Conservation (phyloP, 2,888 invertebrate species). For the Watsonalla binaria region DNA sequence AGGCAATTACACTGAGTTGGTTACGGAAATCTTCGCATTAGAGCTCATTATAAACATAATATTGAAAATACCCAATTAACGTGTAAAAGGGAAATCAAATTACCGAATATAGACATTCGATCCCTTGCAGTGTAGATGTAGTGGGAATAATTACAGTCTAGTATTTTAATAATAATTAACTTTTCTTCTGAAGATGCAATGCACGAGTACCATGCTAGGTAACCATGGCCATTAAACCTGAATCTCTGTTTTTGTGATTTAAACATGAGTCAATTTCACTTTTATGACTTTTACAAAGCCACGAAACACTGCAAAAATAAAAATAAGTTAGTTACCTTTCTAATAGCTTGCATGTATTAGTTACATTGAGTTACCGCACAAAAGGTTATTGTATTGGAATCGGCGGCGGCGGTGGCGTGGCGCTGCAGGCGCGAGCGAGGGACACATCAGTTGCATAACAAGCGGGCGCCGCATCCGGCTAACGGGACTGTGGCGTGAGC, state of each 20-base stretch:
- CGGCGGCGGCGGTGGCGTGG: constrained; percentile 22
- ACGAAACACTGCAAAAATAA: constrained; percentile 9
- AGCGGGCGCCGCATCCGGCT: constrained; percentile 63
- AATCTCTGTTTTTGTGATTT: background rate
- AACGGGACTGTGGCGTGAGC: constrained; percentile 57
- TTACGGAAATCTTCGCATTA: too few relatives aligned
- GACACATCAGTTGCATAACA: constrained; percentile 69
- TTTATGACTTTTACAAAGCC: background rate
- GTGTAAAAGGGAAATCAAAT: too few relatives aligned
- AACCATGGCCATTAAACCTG: too few relatives aligned
- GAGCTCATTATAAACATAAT: too few relatives aligned
- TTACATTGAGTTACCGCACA: constrained; percentile 26
- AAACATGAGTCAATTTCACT: background rate
- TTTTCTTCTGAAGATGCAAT: too few relatives aligned
- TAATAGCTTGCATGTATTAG: constrained; percentile 1
- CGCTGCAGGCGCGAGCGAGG: constrained; percentile 29
- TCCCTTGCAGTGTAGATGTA: too few relatives aligned
- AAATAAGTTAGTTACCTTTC: constrained; percentile 21
- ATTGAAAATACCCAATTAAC: too few relatives aligned
- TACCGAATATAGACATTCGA: too few relatives aligned
- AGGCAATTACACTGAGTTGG: too few relatives aligned
- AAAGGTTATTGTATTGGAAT: constrained; percentile 17
- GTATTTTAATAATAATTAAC: too few relatives aligned
- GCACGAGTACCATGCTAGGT: too few relatives aligned
- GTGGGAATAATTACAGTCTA: too few relatives aligned